Evolutionary conservation across 2,888 invertebrate genomes (phyloP), one percentile per base, ranked within the genome.

Genomic region (Catocala fraxini): DNA sequence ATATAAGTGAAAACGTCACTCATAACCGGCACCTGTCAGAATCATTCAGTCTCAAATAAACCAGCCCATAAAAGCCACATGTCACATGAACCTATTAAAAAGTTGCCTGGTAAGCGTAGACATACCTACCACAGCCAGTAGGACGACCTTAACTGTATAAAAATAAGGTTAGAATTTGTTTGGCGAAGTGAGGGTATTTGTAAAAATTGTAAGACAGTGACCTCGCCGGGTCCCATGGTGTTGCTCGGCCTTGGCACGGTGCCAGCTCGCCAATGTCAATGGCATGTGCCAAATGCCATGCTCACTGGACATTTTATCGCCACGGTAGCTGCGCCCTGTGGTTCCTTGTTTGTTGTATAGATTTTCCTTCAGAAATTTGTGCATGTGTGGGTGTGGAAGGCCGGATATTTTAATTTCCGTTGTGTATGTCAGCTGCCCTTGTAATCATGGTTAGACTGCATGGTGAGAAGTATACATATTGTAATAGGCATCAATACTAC

Each of bases 231-330:
- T 69, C 63, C 81, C 74, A 85, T 85, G 87, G 84, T 79, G 81
- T 71, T 71, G 62, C 70, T 73, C 71, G 79, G 77, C 82, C 82
- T 80, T 85, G 82, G 84, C 85, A 58, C 66, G 56, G 41, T 59
- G 87, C 90, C 90, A 89, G 79, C 77, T 79, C 82, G 73, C 80
- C 90, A 91, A 90, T 90, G 91, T 90, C 91, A 91, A 86, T 89
- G 89, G 85, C 89, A 87, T 79, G 80, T 72, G 82, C 83, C 81
- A 77, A 85, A 82, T 82, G 83, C 71, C 86, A 77, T 79, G 80
- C 78, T 80, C 76, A 74, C 81, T 81, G 77, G 63, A 63, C 68
- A 72, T 59, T 73, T 68, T 68, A 73, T 69, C 61, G 70, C 66
- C 51, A 13, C 11, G 25, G 15, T 15, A 55, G 35, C 45, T 54